Conservation (phyloP, 2,888 invertebrate species). For the Polylopha cassiicola region DNA sequence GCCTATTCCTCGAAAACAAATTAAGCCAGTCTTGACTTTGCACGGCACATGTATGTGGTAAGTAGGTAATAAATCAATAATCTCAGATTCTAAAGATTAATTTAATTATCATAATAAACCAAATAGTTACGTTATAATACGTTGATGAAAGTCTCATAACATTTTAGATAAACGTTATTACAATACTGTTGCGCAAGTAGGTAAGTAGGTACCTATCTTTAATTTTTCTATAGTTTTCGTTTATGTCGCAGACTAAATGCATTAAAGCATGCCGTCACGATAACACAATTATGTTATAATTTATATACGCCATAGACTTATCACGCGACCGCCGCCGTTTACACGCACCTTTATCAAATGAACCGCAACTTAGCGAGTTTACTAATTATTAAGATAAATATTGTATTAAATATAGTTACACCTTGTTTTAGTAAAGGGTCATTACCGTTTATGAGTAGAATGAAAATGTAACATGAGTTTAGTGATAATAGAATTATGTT, state of each 20-base stretch:
- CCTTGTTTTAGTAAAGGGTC: conserved; percentile 59
- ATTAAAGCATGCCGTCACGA: conserved; percentile 73
- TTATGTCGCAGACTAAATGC: conserved; percentile 48
- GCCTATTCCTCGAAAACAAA: too few species aligned
- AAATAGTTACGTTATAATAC: too few species aligned
- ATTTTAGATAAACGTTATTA: too few species aligned
- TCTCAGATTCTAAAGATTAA: too few species aligned
- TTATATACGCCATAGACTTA: conserved; percentile 65
- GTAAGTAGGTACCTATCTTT: too few species aligned
- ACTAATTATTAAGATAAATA: conserved; percentile 77
- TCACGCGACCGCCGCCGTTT: conserved; percentile 61
- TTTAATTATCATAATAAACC: too few species aligned
- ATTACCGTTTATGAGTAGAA: conserved; percentile 40
- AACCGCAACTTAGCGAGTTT: conserved; percentile 60
- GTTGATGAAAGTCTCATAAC: too few species aligned
- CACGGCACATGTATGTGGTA: too few species aligned
- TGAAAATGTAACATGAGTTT: conserved; percentile 8
- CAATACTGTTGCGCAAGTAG: too few species aligned
- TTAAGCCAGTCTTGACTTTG: too few species aligned
- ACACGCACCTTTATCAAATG: conserved; percentile 71
- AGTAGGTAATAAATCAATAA: too few species aligned
- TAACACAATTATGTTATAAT: conserved; percentile 77
- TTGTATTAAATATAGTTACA: conserved; percentile 54
- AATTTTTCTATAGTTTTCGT: too few species aligned
- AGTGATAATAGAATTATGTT: not conserved